Evolutionary conservation across 2,797 vertebrate species (phyloP).

Genomic region (Phrynocephalus forsythii): DNA sequence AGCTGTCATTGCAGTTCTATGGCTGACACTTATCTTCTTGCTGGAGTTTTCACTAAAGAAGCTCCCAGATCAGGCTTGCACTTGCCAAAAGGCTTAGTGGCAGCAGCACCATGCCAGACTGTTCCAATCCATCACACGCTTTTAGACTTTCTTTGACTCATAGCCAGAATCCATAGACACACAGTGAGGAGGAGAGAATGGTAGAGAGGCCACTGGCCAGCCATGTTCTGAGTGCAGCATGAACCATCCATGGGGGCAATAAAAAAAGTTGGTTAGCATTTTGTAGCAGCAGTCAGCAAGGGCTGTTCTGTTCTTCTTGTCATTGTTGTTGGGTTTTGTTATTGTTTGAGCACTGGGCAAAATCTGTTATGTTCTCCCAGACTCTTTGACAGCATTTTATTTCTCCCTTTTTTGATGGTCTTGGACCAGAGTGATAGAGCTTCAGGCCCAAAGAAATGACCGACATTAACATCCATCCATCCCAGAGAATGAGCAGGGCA

Average conservation of each 20-base stretch:
- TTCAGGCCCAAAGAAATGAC: not conserved
- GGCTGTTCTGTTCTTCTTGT: too few relatives aligned
- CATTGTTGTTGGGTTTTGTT: not conserved
- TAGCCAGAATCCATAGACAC: not conserved
- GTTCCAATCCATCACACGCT: not conserved
- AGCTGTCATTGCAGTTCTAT: not conserved
- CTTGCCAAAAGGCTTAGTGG: constrained; percentile 8
- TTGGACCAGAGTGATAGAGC: not conserved
- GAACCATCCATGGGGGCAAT: not conserved
- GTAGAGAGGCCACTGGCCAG: not conserved
- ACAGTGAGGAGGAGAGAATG: not conserved
- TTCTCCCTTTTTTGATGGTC: not conserved
- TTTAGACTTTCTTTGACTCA: constrained; percentile 12
- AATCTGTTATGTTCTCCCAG: not conserved
- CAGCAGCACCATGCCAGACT: not conserved
- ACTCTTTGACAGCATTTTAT: not conserved
- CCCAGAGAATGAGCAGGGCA: not conserved
- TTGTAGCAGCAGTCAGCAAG: not conserved
- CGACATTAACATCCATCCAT: not conserved
- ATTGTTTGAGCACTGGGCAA: not conserved
- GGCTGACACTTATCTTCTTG: not conserved
- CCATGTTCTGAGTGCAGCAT: not conserved
- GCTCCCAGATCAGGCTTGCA: constrained; percentile 4
- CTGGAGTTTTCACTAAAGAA: not conserved
- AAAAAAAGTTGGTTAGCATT: not conserved